Percentiles rank a stretch among this genome's conserved stretches.
Conservation (phyloP, 2,888 invertebrate species). For the Archaeoteleia sp. region DNA sequence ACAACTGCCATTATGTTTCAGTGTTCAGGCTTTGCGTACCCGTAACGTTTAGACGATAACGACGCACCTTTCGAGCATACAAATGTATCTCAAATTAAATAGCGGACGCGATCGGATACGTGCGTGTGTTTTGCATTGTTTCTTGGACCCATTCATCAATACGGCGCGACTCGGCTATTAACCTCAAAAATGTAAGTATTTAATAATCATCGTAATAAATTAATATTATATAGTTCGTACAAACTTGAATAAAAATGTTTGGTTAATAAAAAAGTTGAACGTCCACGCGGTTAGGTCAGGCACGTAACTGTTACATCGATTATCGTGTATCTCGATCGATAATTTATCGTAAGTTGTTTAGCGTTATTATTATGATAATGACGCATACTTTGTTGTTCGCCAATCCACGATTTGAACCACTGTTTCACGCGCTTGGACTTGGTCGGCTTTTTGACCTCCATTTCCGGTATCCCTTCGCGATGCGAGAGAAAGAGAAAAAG, state of each 20-base stretch:
- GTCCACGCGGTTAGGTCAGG: too few species aligned
- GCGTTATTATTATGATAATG: not conserved
- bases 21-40: slow-evolving; percentile 29
- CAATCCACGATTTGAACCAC: slow-evolving; percentile 55
- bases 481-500: slow-evolving; percentile 24
- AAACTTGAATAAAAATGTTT: too few species aligned
- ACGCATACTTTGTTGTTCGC: slow-evolving; percentile 26
- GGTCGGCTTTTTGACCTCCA: slow-evolving; percentile 26
- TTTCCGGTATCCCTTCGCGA: slow-evolving; percentile 24
- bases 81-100: slow-evolving; percentile 35
- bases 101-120: slow-evolving; percentile 28
- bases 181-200: too few species aligned
- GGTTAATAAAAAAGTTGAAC: too few species aligned
- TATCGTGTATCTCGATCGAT: too few species aligned
- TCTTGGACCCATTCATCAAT: slow-evolving; percentile 23
- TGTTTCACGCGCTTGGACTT: slow-evolving; percentile 52
- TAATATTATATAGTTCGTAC: too few species aligned
- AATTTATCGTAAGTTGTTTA: not conserved
- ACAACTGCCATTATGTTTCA: slow-evolving; percentile 8
- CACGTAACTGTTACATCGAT: too few species aligned
- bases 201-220: too few species aligned
- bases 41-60: slow-evolving; percentile 9
- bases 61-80: slow-evolving; percentile 18
- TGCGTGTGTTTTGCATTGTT: slow-evolving; percentile 22
- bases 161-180: too few species aligned